Conservation (phyloP, 2,888 invertebrate genomes). For the Andricus quercusramuli region DNA sequence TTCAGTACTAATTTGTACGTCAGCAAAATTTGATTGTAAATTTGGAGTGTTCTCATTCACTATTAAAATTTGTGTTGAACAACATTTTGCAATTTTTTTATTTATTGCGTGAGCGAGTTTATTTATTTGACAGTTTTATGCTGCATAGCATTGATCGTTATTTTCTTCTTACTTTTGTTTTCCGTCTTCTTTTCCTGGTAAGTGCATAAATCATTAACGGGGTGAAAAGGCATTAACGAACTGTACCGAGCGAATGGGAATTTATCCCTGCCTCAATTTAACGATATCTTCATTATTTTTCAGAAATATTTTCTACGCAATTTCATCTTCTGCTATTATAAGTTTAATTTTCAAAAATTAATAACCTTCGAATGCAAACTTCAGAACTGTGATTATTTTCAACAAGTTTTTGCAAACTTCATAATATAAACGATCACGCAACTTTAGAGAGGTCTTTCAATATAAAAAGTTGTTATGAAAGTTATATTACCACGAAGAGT, state of each 20-base stretch:
- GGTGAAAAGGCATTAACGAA: constrained; percentile 13
- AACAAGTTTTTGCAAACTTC: neutral
- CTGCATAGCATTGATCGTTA: constrained; percentile 20
- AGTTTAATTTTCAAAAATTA: neutral
- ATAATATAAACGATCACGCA: neutral
- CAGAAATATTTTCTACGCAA: neutral
- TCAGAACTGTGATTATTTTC: neutral
- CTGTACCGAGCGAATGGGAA: constrained; percentile 5
- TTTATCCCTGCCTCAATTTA: neutral
- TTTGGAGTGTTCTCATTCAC: neutral
- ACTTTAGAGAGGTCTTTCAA: too few species aligned
- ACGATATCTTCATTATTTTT: neutral
- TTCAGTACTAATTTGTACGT: too few species aligned
- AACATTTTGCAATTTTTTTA: neutral
- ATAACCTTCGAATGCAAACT: neutral
- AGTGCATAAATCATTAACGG: constrained; percentile 24
- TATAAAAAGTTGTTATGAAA: neutral
- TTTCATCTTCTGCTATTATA: neutral
- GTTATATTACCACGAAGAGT: neutral
- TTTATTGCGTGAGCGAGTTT: neutral
- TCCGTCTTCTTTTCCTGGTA: constrained; percentile 5
- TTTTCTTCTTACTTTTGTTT: constrained; percentile 23
- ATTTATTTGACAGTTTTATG: constrained; percentile 33
- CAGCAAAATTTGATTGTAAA: neutral
- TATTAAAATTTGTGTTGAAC: neutral